Percentiles rank a stretch among this genome's conserved stretches.
Evolutionary conservation across 2,113 vertebrate genomes (phyloP).

Genomic region (Oxyruncus cristatus): DNA sequence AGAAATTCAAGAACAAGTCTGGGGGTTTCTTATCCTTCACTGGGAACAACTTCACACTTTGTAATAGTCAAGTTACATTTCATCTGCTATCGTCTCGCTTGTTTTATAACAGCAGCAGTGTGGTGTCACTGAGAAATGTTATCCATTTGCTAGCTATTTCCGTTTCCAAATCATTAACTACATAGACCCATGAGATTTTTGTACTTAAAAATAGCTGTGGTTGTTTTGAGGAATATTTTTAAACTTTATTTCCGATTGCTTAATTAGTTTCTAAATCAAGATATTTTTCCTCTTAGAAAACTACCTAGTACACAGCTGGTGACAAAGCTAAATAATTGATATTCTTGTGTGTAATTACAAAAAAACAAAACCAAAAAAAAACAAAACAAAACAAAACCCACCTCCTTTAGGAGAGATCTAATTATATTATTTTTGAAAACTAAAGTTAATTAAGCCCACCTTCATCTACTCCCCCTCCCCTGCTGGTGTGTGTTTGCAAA

Average conservation of each 20-base stretch:
- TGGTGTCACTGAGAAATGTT: neutral
- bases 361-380: neutral
- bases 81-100: neutral
- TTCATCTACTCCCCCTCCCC: neutral
- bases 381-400: neutral
- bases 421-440: constrained; percentile 8
- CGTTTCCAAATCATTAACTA: neutral
- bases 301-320: constrained; percentile 24
- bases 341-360: constrained; percentile 27
- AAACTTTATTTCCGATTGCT: constrained; percentile 43
- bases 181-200: neutral
- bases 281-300: neutral
- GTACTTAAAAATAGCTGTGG: neutral
- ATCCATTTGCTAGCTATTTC: neutral
- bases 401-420: constrained; percentile 9
- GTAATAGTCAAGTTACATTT: neutral
- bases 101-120: neutral
- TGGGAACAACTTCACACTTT: neutral
- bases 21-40: neutral
- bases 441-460: constrained; percentile 13
- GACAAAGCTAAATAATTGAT: constrained; percentile 47
- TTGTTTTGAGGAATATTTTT: neutral
- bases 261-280: constrained; percentile 60
- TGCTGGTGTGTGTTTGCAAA: neutral
- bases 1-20: neutral